These are phyloP conservation scores for Aphis gossypii DNA, from an alignment of 1,140 invertebrate genomes.

Conservation along the genomic window DNA sequence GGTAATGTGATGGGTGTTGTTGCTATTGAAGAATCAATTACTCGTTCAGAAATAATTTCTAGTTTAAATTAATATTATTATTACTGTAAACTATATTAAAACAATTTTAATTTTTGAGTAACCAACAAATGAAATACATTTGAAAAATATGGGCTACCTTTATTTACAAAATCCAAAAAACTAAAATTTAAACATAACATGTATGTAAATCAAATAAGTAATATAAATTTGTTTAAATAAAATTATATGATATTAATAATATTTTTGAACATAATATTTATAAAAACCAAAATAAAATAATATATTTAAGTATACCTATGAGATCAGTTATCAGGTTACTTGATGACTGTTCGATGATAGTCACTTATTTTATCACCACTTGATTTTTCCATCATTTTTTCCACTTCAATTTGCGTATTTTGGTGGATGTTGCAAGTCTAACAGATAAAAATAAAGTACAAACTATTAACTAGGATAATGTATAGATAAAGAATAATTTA, in stretches of 20 bases:
- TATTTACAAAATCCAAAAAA: not conserved
- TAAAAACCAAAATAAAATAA: slow-evolving; percentile 25
- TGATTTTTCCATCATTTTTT: slow-evolving; percentile 32
- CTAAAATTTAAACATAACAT: not conserved
- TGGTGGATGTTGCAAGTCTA: slow-evolving; percentile 35
- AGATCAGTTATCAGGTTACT: slow-evolving; percentile 19
- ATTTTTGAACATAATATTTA: slow-evolving; percentile 17
- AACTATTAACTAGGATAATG: not conserved
- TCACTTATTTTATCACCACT: slow-evolving; percentile 15
- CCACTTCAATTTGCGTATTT: slow-evolving; percentile 46
- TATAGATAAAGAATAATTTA: not conserved
- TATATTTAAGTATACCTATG: not conserved
- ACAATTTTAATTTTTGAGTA: not conserved
- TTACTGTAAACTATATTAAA: not conserved
- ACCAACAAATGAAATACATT: not conserved
- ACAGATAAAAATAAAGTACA: not conserved
- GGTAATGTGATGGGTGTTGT: too few relatives aligned
- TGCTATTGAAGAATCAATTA: too few relatives aligned
- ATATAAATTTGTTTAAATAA: not conserved
- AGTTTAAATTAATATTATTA: not conserved
- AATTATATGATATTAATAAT: not conserved
- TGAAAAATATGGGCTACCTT: too few relatives aligned
- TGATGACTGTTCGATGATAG: slow-evolving; percentile 34
- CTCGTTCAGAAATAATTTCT: not conserved
- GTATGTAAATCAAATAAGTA: not conserved